Evolutionary conservation across 2,888 invertebrate species (phyloP), one percentile per base, ranked within the genome.

Genomic region (Sacculina carcini): DNA sequence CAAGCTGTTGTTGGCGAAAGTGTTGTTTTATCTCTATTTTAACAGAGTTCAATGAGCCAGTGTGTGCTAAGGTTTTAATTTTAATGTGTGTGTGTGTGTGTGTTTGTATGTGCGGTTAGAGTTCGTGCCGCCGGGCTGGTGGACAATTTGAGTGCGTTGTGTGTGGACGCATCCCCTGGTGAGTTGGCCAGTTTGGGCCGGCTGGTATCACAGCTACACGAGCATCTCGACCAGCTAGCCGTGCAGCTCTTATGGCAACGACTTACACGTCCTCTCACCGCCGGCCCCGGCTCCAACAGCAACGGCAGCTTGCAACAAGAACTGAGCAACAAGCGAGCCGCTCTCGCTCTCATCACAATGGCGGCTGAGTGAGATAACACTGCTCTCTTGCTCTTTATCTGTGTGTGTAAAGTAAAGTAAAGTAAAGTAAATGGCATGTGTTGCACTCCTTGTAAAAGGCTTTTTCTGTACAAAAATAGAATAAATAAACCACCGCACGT

Each of bases 271-370:
- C n/a, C n/a, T n/a, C 85, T 83, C 62, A 73, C 82, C 0, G 59
- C 60, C 58, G 16, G 10, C 44, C n/a, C 16, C 24, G 24, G n/a
- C 40, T 14, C 12, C 12, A 28, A 6, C 24, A 26, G 26, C n/a
- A 5, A 5, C 21, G n/a, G n/a, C n/a, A n/a, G n/a, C n/a, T n/a
- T n/a, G n/a, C n/a, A n/a, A n/a, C n/a, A n/a, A n/a, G n/a, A n/a
- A n/a, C n/a, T n/a, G n/a, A 21, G 28, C 28, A 16, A 26, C 2
- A 72, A 78, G 59, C 72, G 77, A 51, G 73, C 77, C 1, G 79
- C 86, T 0, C 66, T 85, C 4, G 71, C 79, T 52, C 63, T 92
- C 2, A 69, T 92, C 2, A 76, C 78, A 14, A 84, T 90, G 81
- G 74, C 74, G 32, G 75, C 78, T 1, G 64, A 66, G 69, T 70